phyloP scores from a whole-genome alignment of 1,140 invertebrate species.

The Scaptomyza hsui region DNA sequence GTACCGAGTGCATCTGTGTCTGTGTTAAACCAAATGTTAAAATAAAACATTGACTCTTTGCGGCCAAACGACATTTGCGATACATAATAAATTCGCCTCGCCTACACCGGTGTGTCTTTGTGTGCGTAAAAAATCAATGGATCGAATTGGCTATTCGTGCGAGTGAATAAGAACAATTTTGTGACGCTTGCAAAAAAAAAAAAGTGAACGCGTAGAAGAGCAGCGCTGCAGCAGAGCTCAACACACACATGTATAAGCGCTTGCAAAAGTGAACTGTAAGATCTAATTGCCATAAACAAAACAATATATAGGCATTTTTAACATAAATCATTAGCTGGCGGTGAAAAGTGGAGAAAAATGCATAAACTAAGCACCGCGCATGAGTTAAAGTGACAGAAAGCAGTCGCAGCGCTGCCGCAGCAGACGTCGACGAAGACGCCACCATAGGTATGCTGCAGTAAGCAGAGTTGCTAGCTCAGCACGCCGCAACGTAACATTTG shows the following conservation, averaged over 20 bases:
- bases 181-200: conserved; percentile 52
- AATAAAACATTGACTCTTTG: conserved; percentile 71
- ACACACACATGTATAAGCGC: conserved; percentile 32
- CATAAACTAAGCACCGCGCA: conserved; percentile 50
- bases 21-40: conserved; percentile 82
- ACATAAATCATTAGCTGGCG: conserved; percentile 24
- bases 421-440: conserved; percentile 37
- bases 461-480: conserved; percentile 41
- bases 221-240: conserved; percentile 34
- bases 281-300: conserved; percentile 25
- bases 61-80: conserved; percentile 41
- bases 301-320: conserved; percentile 22
- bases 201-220: conserved; percentile 50
- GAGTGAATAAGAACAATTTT: conserved; percentile 66
- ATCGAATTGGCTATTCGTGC: conserved; percentile 45
- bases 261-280: conserved; percentile 37
- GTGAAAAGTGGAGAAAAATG: conserved; percentile 52
- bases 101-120: conserved; percentile 44
- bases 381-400: conserved; percentile 49
- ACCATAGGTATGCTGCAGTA: conserved; percentile 53
- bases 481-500: conserved; percentile 65
- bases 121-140: conserved; percentile 64
- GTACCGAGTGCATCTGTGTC: conserved; percentile 70
- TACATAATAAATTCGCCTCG: conserved; percentile 18
- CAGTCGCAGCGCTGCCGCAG: conserved; percentile 39